Percentiles rank a stretch among this genome's conserved stretches.
These are phyloP conservation scores for Cottoperca gobio DNA, from an alignment of 2,797 vertebrate genomes.

Conservation along the genomic window DNA sequence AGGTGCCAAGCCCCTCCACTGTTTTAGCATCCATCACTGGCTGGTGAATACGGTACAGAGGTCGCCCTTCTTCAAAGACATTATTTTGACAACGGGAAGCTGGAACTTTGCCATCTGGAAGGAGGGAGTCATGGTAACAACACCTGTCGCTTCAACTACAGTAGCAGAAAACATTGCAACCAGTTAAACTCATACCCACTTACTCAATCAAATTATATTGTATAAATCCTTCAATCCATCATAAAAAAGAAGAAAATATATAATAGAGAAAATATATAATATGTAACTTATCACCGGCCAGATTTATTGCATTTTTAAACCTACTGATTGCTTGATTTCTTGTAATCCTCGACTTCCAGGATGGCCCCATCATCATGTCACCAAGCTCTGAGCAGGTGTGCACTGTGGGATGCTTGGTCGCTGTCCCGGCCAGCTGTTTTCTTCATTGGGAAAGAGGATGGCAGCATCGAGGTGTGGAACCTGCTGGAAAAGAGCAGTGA, in stretches of 20 bases:
- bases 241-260: too few relatives aligned
- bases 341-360: slow-evolving; percentile 71
- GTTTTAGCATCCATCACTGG: slow-evolving; percentile 80
- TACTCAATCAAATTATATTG: not conserved
- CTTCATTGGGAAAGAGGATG: slow-evolving; percentile 91
- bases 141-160: slow-evolving; percentile 1
- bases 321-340: not conserved
- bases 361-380: slow-evolving; percentile 86
- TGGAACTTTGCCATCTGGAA: slow-evolving; percentile 94
- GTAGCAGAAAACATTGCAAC: not conserved
- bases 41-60: slow-evolving; percentile 87
- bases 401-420: slow-evolving; percentile 91
- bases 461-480: slow-evolving; percentile 93
- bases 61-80: slow-evolving; percentile 93
- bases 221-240: not conserved
- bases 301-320: not conserved
- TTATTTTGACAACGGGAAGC: slow-evolving; percentile 89
- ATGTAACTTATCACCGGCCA: not conserved
- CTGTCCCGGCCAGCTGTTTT: slow-evolving; percentile 90
- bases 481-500: slow-evolving; percentile 89
- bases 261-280: too few relatives aligned
- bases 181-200: not conserved
- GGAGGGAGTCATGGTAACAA: slow-evolving; percentile 89
- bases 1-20: slow-evolving; percentile 86
- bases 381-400: slow-evolving; percentile 79